phyloP scores from a whole-genome alignment of 2,797 vertebrate genomes.

The Numenius phaeopus region DNA sequence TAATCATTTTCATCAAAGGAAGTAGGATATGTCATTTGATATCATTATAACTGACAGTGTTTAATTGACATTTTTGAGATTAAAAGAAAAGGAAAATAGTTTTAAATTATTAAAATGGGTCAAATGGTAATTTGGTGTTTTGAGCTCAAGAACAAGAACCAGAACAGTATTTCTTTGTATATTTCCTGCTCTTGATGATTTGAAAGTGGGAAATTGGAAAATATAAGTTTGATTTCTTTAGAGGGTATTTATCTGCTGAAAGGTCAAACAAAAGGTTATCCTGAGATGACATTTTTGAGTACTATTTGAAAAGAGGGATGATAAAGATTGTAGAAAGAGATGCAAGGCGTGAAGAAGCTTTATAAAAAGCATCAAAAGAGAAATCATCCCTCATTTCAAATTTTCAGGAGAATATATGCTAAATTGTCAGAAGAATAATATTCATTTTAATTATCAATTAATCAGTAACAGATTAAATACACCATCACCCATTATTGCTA shows the following conservation, averaged over 20 bases:
- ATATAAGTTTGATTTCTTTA: slow-evolving; percentile 8
- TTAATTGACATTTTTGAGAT: slow-evolving; percentile 49
- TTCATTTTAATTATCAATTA: background rate
- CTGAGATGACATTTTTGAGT: slow-evolving; percentile 61
- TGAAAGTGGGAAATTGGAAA: slow-evolving; percentile 39
- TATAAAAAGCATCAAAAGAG: background rate
- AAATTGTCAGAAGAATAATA: slow-evolving; percentile 21
- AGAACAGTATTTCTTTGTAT: background rate
- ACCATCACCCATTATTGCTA: background rate
- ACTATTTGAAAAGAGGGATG: slow-evolving; percentile 14
- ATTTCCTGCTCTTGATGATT: slow-evolving; percentile 23
- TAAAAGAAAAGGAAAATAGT: slow-evolving; percentile 26
- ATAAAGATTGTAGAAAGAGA: slow-evolving; percentile 24
- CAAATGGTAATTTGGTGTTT: slow-evolving; percentile 15
- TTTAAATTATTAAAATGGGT: slow-evolving; percentile 36
- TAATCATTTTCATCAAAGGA: background rate
- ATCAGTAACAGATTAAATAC: background rate
- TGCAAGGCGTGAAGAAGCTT: slow-evolving; percentile 10
- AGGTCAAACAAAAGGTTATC: slow-evolving; percentile 58
- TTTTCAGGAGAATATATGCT: background rate
- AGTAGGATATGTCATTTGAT: background rate
- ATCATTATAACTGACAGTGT: background rate
- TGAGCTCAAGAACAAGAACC: slow-evolving; percentile 25
- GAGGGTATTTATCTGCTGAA: slow-evolving; percentile 41
- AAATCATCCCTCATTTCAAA: background rate